Evolutionary conservation across 2,888 invertebrate species (phyloP).

Genomic region (Chloroclystis v-ata): DNA sequence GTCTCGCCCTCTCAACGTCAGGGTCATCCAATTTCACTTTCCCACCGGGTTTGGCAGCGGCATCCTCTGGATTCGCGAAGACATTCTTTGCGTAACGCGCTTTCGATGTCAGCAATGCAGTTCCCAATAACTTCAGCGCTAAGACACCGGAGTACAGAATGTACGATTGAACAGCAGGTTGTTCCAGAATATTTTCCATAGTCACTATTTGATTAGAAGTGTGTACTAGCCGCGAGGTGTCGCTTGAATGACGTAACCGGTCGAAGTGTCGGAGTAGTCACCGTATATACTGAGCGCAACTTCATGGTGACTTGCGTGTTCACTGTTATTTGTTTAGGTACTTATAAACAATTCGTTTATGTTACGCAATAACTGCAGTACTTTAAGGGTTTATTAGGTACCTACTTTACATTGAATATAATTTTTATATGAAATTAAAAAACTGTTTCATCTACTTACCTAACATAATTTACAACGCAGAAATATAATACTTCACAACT

Average conservation of each 20-base stretch:
- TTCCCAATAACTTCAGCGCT: slow-evolving; percentile 17
- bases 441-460: too few species aligned
- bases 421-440: too few species aligned
- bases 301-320: not conserved
- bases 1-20: slow-evolving; percentile 58
- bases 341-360: too few species aligned
- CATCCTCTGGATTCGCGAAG: slow-evolving; percentile 59
- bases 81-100: slow-evolving; percentile 33
- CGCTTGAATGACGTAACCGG: slow-evolving; percentile 2
- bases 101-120: slow-evolving; percentile 15
- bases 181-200: slow-evolving; percentile 8
- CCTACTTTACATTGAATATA: too few species aligned
- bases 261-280: not conserved
- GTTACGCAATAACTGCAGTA: too few species aligned
- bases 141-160: slow-evolving; percentile 16
- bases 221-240: not conserved
- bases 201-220: not conserved
- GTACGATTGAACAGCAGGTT: slow-evolving; percentile 19
- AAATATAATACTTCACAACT: slow-evolving; percentile 41
- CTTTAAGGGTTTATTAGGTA: too few species aligned
- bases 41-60: slow-evolving; percentile 32
- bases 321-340: too few species aligned
- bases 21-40: slow-evolving; percentile 54
- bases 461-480: slow-evolving; percentile 35
- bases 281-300: not conserved